These are phyloP conservation scores for Thunnus thynnus DNA, from an alignment of 2,113 vertebrate genomes.

Conservation along the genomic window DNA sequence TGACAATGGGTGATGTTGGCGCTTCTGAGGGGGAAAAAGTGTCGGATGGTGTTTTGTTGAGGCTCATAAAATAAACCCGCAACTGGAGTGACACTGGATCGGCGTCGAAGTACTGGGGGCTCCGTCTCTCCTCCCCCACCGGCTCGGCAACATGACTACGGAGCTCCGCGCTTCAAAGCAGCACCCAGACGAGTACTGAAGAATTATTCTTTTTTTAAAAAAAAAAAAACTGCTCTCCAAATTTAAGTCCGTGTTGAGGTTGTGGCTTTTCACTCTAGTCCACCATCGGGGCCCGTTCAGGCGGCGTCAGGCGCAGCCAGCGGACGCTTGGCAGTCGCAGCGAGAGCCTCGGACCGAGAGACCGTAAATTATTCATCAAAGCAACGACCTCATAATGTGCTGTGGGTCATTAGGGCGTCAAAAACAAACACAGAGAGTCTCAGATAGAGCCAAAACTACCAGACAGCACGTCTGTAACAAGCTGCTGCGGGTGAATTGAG, in stretches of 20 bases:
- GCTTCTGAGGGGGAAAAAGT: conserved; percentile 18
- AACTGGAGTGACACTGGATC: conserved; percentile 54
- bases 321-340: conserved; percentile 43
- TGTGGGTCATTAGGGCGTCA: conserved; percentile 53
- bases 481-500: conserved; percentile 13
- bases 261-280: conserved; percentile 72
- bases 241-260: conserved; percentile 16
- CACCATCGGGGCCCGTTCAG: conserved; percentile 80
- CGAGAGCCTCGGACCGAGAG: conserved; percentile 51
- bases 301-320: conserved; percentile 63
- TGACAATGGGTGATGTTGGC: background rate
- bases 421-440: conserved; percentile 31
- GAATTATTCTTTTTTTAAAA: too few relatives aligned
- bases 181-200: conserved; percentile 22
- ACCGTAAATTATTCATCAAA: conserved; percentile 79
- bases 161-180: conserved; percentile 37
- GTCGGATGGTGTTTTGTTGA: conserved; percentile 11
- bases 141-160: conserved; percentile 85
- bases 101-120: conserved; percentile 46
- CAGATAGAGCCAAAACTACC: background rate
- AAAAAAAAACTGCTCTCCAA: background rate
- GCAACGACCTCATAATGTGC: conserved; percentile 70
- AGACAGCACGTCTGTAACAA: background rate
- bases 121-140: conserved; percentile 80
- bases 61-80: conserved; percentile 57